phyloP scores from a whole-genome alignment of 2,113 vertebrate species.

The Stigmatopora nigra region DNA sequence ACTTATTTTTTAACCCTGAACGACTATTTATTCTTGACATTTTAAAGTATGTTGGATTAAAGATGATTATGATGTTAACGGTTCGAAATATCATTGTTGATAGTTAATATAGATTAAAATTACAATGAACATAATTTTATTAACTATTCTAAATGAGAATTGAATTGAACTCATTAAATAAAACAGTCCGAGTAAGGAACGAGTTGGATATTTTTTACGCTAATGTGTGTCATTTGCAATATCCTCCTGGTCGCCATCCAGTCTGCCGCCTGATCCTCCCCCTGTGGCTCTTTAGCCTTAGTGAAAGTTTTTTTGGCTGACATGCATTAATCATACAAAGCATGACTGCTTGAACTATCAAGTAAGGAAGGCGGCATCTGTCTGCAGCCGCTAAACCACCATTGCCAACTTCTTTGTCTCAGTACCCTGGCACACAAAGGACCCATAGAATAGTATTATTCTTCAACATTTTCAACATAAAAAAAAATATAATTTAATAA shows the following conservation, averaged over 20 bases:
- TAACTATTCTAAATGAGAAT: no score
- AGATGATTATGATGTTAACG: neutral
- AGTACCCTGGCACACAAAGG: slow-evolving; percentile 8
- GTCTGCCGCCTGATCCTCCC: slow-evolving; percentile 22
- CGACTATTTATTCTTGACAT: neutral
- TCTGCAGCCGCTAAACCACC: slow-evolving; percentile 34
- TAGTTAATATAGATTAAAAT: neutral
- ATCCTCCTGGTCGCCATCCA: neutral
- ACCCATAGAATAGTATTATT: no score
- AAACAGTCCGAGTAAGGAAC: neutral
- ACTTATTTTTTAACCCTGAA: neutral
- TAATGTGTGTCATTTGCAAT: neutral
- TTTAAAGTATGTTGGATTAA: neutral
- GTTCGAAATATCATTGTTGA: neutral
- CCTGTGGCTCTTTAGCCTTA: slow-evolving; percentile 45
- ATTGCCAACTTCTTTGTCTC: slow-evolving; percentile 11
- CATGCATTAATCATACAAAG: slow-evolving; percentile 71
- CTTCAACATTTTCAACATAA: no score
- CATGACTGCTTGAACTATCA: slow-evolving; percentile 52
- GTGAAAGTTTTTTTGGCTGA: slow-evolving; percentile 47
- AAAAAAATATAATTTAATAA: no score
- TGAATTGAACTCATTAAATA: neutral
- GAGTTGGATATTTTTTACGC: no score
- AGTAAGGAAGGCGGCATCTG: slow-evolving; percentile 37
- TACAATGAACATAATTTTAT: neutral